Percentiles rank a stretch among this genome's conserved stretches.
phyloP scores from a whole-genome alignment of 2,888 invertebrate genomes.

The Acronicta leporina region DNA sequence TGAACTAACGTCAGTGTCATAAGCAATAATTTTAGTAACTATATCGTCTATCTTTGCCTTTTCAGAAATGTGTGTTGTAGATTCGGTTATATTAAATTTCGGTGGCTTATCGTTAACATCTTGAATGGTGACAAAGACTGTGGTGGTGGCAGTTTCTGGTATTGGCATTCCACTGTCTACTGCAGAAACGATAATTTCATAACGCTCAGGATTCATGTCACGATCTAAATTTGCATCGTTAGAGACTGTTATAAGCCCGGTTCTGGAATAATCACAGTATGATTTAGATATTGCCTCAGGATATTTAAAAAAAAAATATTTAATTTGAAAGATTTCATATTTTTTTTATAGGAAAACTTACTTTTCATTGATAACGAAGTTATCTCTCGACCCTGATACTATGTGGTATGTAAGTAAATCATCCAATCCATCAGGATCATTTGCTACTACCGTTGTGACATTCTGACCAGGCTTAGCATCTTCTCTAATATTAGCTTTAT shows the following conservation, averaged over 20 bases:
- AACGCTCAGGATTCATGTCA: slow-evolving; percentile 91
- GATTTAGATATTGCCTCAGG: neutral
- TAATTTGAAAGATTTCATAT: too few relatives aligned
- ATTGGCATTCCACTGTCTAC: slow-evolving; percentile 93
- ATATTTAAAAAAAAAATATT: neutral
- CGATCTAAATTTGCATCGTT: slow-evolving; percentile 92
- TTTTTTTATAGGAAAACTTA: slow-evolving; percentile 78
- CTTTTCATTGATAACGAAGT: slow-evolving; percentile 93
- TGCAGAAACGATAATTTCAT: slow-evolving; percentile 92
- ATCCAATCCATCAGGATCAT: slow-evolving; percentile 94
- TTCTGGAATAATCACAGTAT: slow-evolving; percentile 76
- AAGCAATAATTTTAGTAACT: slow-evolving; percentile 91
- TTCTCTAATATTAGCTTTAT: slow-evolving; percentile 92
- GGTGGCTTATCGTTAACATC: slow-evolving; percentile 96
- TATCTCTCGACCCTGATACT: slow-evolving; percentile 92
- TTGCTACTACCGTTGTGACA: slow-evolving; percentile 92
- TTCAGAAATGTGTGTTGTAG: slow-evolving; percentile 92
- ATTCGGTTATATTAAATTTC: slow-evolving; percentile 91
- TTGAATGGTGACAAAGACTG: slow-evolving; percentile 91
- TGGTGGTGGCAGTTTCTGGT: slow-evolving; percentile 93
- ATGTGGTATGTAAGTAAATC: slow-evolving; percentile 91
- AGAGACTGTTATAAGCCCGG: slow-evolving; percentile 92
- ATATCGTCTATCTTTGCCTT: slow-evolving; percentile 90
- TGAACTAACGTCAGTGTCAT: slow-evolving; percentile 92
- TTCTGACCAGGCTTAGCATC: slow-evolving; percentile 91